Conservation (phyloP, 2,113 vertebrate species). For the Drymodes brunneopygia region DNA sequence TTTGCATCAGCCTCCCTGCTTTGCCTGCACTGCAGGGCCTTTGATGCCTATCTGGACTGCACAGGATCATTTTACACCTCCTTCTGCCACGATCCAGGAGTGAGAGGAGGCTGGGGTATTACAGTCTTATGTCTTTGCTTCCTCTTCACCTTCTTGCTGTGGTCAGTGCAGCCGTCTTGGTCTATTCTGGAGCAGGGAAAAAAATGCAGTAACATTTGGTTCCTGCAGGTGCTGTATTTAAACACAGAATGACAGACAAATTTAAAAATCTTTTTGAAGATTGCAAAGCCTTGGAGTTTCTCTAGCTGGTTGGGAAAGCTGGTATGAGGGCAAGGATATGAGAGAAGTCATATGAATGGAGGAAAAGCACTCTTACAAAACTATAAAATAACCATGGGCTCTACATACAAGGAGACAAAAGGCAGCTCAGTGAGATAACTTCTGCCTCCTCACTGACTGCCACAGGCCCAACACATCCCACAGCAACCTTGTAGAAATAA, state of each 20-base stretch:
- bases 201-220: not conserved
- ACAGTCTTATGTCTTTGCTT: not conserved
- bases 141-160: not conserved
- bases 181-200: not conserved
- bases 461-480: not conserved
- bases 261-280: not conserved
- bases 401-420: not conserved
- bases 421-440: not conserved
- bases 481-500: not conserved
- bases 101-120: not conserved
- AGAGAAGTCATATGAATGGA: not conserved
- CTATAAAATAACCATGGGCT: not conserved
- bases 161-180: not conserved
- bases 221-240: not conserved
- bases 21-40: not conserved
- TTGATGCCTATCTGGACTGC: not conserved
- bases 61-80: not conserved
- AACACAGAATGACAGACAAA: not conserved
- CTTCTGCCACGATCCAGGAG: not conserved
- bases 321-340: not conserved
- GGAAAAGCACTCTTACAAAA: not conserved
- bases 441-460: not conserved
- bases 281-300: not conserved
- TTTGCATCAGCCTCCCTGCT: not conserved
- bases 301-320: not conserved